Conservation (phyloP, 2,888 invertebrate genomes). For the Yponomeuta malinellus region DNA sequence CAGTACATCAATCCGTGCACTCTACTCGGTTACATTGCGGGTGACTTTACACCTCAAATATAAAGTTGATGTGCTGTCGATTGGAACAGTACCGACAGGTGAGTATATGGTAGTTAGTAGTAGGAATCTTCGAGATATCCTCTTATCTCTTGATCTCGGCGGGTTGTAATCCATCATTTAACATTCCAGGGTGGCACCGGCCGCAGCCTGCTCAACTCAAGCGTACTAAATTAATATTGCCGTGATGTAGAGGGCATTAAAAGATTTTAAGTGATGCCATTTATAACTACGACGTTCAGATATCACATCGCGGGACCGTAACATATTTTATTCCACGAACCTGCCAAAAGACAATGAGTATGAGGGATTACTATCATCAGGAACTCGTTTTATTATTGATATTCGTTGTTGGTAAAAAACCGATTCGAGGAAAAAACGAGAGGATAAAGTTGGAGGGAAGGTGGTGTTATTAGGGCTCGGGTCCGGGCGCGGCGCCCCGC, state of each 20-base stretch:
- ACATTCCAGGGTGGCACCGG: slow-evolving; percentile 69
- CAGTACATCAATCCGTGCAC: too few relatives aligned
- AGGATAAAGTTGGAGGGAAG: slow-evolving; percentile 67
- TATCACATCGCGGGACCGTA: slow-evolving; percentile 67
- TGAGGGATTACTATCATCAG: slow-evolving; percentile 75
- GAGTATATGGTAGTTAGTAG: slow-evolving; percentile 27
- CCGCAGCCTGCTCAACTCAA: slow-evolving; percentile 56
- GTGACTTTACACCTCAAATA: too few relatives aligned
- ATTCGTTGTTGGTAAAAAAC: slow-evolving; percentile 62
- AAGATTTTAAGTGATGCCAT: slow-evolving; percentile 75
- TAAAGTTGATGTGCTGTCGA: too few relatives aligned
- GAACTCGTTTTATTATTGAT: slow-evolving; percentile 68
- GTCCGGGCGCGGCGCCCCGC: slow-evolving; percentile 66
- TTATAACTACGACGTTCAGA: slow-evolving; percentile 70
- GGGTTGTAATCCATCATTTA: slow-evolving; percentile 72
- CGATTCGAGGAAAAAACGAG: slow-evolving; percentile 59
- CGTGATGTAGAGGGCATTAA: slow-evolving; percentile 72
- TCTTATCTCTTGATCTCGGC: slow-evolving; percentile 65
- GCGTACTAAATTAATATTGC: slow-evolving; percentile 73
- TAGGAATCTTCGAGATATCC: slow-evolving; percentile 52
- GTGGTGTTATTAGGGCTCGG: slow-evolving; percentile 65
- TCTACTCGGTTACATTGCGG: too few relatives aligned
- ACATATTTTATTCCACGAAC: slow-evolving; percentile 73
- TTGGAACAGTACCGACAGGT: too few relatives aligned
- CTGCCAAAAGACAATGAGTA: slow-evolving; percentile 75